phyloP scores from a whole-genome alignment of 2,888 invertebrate species.

The Autographa gamma region DNA sequence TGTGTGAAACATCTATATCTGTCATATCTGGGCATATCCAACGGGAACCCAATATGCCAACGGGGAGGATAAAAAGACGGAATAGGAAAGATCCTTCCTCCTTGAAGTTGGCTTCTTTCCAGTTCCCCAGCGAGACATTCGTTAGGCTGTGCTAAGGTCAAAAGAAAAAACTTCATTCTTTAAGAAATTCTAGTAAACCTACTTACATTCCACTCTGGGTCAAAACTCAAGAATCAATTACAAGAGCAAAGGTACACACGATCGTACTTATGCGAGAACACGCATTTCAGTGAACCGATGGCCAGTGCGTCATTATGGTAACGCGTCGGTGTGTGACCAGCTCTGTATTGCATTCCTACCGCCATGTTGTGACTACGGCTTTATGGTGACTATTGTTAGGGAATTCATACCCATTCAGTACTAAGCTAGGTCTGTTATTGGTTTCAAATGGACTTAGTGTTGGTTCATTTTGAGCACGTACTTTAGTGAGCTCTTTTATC shows the following conservation, averaged over 20 bases:
- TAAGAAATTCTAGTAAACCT: too few relatives aligned
- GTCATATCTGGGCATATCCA: too few relatives aligned
- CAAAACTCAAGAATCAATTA: neutral
- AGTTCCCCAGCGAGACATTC: too few relatives aligned
- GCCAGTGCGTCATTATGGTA: conserved; percentile 19
- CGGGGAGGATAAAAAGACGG: too few relatives aligned
- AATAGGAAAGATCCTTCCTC: too few relatives aligned
- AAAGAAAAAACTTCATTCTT: too few relatives aligned
- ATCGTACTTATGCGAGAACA: conserved; percentile 40
- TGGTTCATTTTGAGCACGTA: neutral
- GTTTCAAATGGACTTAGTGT: neutral
- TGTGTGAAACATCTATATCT: too few relatives aligned
- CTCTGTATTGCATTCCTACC: conserved; percentile 13
- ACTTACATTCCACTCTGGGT: neutral
- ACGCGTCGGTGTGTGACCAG: conserved; percentile 43
- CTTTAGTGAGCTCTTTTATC: too few relatives aligned
- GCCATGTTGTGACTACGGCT: conserved; percentile 5
- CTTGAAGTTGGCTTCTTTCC: too few relatives aligned
- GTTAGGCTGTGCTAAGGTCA: too few relatives aligned
- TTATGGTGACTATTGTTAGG: neutral
- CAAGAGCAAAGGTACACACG: conserved; percentile 1
- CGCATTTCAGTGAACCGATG: conserved; percentile 35
- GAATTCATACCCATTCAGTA: neutral
- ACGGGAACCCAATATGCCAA: too few relatives aligned
- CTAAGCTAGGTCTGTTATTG: neutral